A percentile compares a stretch with the other conserved stretches of the same genome.
phyloP scores from a whole-genome alignment of 2,888 invertebrate genomes.

The Microctonus hyperodae region DNA sequence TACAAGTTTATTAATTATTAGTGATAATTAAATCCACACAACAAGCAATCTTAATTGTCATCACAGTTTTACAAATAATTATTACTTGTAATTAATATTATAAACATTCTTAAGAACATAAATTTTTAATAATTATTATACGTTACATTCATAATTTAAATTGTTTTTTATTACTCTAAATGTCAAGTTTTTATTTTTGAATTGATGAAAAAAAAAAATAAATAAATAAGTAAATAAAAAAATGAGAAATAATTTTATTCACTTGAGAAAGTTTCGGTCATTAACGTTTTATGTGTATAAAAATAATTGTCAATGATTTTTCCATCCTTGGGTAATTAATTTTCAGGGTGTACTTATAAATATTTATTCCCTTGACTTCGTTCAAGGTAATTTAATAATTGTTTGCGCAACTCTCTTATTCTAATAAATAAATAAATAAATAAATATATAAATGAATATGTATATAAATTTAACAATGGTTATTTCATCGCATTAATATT shows the following conservation, averaged over 20 bases:
- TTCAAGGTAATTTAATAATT: conserved; percentile 56
- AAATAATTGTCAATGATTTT: conserved; percentile 7
- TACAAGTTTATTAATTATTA: neutral
- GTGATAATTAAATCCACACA: neutral
- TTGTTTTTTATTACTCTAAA: neutral
- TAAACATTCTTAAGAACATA: neutral
- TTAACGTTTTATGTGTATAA: neutral
- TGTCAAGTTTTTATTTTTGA: neutral
- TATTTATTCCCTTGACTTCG: conserved; percentile 36
- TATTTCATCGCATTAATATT: neutral
- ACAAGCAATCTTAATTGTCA: neutral
- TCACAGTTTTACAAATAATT: neutral
- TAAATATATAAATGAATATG: neutral
- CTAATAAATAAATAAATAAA: conserved; percentile 19
- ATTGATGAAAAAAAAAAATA: neutral
- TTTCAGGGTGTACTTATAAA: conserved; percentile 1
- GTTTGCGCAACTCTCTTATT: conserved; percentile 55
- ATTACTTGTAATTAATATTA: neutral
- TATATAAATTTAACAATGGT: neutral
- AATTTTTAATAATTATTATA: neutral
- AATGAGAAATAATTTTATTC: neutral
- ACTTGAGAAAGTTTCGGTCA: neutral
- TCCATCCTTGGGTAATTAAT: neutral
- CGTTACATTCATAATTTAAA: neutral
- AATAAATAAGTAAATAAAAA: no score